phyloP scores from a whole-genome alignment of 2,113 vertebrate genomes.

The Micronycteris hirsuta region DNA sequence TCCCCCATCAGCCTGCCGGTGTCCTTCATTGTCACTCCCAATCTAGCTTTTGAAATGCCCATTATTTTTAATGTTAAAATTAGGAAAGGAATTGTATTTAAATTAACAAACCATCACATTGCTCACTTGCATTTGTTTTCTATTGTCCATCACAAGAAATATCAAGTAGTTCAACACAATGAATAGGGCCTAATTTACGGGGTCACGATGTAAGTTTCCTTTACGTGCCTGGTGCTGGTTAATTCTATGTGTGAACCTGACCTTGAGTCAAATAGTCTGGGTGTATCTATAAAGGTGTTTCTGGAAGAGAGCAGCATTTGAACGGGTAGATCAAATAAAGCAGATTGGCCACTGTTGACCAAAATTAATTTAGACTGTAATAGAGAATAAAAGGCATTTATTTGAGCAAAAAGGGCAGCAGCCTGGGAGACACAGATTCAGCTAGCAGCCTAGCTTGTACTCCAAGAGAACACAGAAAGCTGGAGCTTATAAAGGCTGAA shows the following conservation, averaged over 20 bases:
- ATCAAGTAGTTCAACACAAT: background rate
- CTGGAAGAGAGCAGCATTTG: background rate
- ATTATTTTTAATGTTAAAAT: background rate
- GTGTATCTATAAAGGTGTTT: background rate
- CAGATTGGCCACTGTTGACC: background rate
- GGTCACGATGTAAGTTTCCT: background rate
- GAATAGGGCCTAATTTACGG: background rate
- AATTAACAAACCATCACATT: background rate
- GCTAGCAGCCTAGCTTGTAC: background rate
- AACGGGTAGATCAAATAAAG: background rate
- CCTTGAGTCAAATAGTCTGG: background rate
- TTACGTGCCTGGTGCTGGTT: background rate
- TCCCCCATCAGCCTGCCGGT: fast-evolving
- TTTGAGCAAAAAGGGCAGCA: background rate
- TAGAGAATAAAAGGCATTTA: background rate
- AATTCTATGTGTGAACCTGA: background rate
- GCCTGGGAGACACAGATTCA: no score
- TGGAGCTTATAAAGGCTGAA: background rate
- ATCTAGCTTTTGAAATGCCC: background rate
- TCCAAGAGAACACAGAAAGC: background rate
- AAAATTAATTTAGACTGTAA: background rate
- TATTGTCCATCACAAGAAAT: background rate
- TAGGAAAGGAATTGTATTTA: background rate
- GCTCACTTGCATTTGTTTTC: background rate
- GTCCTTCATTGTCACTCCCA: background rate